Percentiles rank a stretch among this genome's conserved stretches.
These are phyloP conservation scores for Pelecanoides urinatrix DNA, from an alignment of 2,113 vertebrate genomes.

Conservation along the genomic window DNA sequence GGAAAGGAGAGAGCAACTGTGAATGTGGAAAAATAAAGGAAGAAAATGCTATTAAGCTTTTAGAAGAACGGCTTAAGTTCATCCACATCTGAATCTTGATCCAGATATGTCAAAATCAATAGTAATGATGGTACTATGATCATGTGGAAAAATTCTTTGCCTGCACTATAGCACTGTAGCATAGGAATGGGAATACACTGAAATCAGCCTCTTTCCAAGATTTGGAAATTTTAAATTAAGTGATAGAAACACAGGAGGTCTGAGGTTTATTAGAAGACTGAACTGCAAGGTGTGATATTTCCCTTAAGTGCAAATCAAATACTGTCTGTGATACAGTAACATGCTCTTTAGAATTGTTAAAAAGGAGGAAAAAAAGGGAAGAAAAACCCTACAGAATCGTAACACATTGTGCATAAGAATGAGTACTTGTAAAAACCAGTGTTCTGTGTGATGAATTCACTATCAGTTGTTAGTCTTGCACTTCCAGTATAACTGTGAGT, in stretches of 20 bases:
- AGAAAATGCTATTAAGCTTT: neutral
- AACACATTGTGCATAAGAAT: neutral
- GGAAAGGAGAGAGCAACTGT: neutral
- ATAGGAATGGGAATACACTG: neutral
- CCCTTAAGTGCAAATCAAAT: neutral
- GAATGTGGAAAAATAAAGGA: neutral
- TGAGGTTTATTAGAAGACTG: neutral
- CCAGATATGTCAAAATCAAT: neutral
- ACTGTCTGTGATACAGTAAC: neutral
- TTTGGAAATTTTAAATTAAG: neutral
- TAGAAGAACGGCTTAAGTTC: neutral
- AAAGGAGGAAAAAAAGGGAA: neutral
- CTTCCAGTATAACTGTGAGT: neutral
- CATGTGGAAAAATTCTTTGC: neutral
- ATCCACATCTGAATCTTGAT: neutral
- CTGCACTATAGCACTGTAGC: neutral
- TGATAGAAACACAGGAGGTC: neutral
- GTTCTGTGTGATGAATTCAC: neutral
- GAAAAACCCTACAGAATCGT: neutral
- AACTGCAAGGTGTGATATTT: neutral
- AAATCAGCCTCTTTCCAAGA: neutral
- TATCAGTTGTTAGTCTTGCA: neutral
- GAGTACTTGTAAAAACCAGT: neutral
- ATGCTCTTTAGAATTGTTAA: neutral
- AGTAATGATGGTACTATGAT: neutral